phyloP scores from a whole-genome alignment of 1,140 invertebrate species.

The Orussus abietinus region DNA sequence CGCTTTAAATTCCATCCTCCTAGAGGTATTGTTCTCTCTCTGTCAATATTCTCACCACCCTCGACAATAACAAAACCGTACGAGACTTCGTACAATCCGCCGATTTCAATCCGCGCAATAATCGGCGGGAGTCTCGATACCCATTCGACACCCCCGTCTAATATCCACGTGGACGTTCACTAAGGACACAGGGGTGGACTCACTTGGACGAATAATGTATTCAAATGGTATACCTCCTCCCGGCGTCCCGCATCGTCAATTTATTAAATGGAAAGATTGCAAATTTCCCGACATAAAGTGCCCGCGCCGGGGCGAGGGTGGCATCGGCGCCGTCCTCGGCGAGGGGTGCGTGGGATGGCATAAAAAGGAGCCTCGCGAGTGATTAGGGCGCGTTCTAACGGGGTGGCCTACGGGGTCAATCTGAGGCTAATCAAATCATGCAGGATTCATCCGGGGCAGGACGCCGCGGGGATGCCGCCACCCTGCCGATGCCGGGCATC shows the following conservation, averaged over 20 bases:
- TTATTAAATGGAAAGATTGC: slow-evolving; percentile 56
- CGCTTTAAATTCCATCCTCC: too few relatives aligned
- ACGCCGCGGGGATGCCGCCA: slow-evolving; percentile 14
- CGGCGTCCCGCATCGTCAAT: slow-evolving; percentile 35
- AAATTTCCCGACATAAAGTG: slow-evolving; percentile 54
- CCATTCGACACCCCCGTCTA: too few relatives aligned
- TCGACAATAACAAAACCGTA: too few relatives aligned
- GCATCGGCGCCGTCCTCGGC: slow-evolving; percentile 8
- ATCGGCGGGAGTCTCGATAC: too few relatives aligned
- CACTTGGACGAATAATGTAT: slow-evolving; percentile 48
- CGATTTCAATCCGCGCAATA: too few relatives aligned
- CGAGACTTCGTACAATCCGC: too few relatives aligned
- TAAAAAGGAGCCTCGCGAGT: slow-evolving; percentile 49
- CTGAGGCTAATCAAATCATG: slow-evolving; percentile 57
- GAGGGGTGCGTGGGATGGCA: slow-evolving; percentile 21
- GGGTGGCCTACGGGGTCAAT: slow-evolving; percentile 46
- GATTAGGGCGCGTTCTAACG: slow-evolving; percentile 41
- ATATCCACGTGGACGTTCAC: too few relatives aligned
- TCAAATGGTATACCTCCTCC: slow-evolving; percentile 45
- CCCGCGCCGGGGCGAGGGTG: slow-evolving; percentile 22
- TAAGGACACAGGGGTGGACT: too few relatives aligned
- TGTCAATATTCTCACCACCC: too few relatives aligned
- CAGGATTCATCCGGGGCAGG: slow-evolving; percentile 29
- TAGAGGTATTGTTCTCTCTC: too few relatives aligned
- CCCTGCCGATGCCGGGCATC: not conserved